Base-by-base conservation (phyloP, 2,797 vertebrate genomes). In the Pristis pectinata region DNA sequence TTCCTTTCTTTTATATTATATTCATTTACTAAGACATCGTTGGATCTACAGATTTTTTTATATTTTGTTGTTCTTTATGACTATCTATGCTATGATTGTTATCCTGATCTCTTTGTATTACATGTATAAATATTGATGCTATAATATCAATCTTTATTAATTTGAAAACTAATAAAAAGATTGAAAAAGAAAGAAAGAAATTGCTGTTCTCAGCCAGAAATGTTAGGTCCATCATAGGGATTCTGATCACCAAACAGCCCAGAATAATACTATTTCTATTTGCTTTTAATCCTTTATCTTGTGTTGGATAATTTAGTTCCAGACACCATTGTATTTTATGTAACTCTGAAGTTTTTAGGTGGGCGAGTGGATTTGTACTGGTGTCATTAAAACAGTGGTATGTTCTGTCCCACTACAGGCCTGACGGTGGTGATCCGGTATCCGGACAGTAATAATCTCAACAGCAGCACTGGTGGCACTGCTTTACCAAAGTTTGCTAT, bases 401-500 rank as follows among this genome's bases (percentile, higher is more conserved):
- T 76, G 24, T 94, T 49, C 11, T 93, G 19, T 95, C 94, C 95
- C 0, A 83, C 56, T 34, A 6, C 96, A 99, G 99, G 99, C 94
- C 97, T 99, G 95, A 99, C 98, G 0, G 99, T 99, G 87, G 98
- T 99, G 67, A 99, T 99, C 94, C 98, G 99, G 94, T 98, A 97
- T 96, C 98, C 99, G 22, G 99, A 99, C 96, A 99, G 98, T 96
- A 99, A 99, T 96, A 99, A 99, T 0, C 98, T 98, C 76, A 97
- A 98, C 96, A 98, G 98, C 96, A 98, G 97, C 0, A 97, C 98
- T 0, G 98, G 99, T 0, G 98, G 98, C 95, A 99, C 98, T 2
- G 98, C 99, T 37, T 96, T 99, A 92, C 99, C 99, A 0, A 99
- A 99, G 95, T 99, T 99, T 95, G 99, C 99, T 37, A 99, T 99